Base-by-base conservation (phyloP, 2,113 vertebrate species). In the Lagenorhynchus albirostris region DNA sequence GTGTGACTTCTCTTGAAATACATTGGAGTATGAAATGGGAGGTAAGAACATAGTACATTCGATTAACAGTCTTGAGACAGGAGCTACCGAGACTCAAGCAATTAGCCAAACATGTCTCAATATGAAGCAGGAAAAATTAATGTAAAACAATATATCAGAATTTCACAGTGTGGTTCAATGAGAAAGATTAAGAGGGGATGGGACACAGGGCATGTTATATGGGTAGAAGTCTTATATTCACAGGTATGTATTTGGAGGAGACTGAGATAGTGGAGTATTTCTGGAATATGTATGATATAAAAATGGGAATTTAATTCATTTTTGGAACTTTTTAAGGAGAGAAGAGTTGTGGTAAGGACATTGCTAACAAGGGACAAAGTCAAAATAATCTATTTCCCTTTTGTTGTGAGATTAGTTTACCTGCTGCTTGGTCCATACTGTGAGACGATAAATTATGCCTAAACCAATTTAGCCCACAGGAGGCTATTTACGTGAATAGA, bases 171-270 rank as follows among this genome's bases (percentile, higher is more conserved):
- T 8, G 53, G 10, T 9, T 53, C n/a, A 36, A 21, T n/a, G n/a
- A 85, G 21, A 36, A 6, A 18, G 4, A 9, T 1, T 3, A 31
- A 60, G 83, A 38, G 53, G 10, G 21, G 6, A 0, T 11, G 33
- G 2, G 3, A 3, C 25, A 0, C 0, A 80, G 50, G 50, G 33
- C 33, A 80, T 8, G 33, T 4, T 25, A 0, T 0, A 4, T 0
- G 41, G 21, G 47, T 21, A 11, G 23, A 26, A 33, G 8, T 7
- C 10, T 26, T 33, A 6, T 6, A 3, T 21, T 63, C 14, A 23
- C 23, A 6, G 1, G 18, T 14, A 7, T 0, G 11, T n/a, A 41
- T 8, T 18, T 70, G 33, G 23, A 79, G 29, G 8, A 25, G 1
- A 6, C 2, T 62, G 58, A 79, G 15, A 67, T 6, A 15, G 26